phyloP scores from a whole-genome alignment of 2,797 vertebrate genomes.

The Echeneis naucrates region DNA sequence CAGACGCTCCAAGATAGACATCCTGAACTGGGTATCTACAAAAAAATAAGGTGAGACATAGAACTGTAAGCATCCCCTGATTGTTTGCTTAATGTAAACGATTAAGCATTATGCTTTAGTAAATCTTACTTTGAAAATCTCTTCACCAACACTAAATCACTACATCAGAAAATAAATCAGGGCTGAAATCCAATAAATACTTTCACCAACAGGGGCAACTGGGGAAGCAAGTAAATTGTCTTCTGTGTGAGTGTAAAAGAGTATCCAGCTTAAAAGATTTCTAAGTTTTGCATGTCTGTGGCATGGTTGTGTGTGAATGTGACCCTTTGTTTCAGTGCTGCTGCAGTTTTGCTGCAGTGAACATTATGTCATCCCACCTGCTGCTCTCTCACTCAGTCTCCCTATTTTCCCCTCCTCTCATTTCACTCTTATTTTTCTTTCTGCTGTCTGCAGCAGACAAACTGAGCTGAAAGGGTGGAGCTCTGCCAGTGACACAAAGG shows the following conservation, averaged over 20 bases:
- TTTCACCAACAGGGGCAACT: conserved; percentile 24
- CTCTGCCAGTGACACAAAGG: conserved; percentile 31
- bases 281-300: conserved; percentile 16
- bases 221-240: conserved; percentile 4
- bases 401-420: conserved; percentile 68
- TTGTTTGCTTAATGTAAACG: conserved; percentile 36
- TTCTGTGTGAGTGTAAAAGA: background rate
- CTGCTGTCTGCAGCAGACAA: conserved; percentile 60
- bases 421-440: conserved; percentile 61
- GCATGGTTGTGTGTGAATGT: conserved; percentile 50
- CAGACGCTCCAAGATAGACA: conserved; percentile 98
- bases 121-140: conserved; percentile 39
- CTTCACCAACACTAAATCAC: conserved; percentile 23
- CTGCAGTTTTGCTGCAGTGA: conserved; percentile 90
- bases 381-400: conserved; percentile 77
- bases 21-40: conserved; percentile 98
- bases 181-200: conserved; percentile 38
- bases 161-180: conserved; percentile 20
- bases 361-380: conserved; percentile 82
- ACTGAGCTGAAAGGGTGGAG: conserved; percentile 53
- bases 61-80: conserved; percentile 21
- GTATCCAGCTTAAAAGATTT: background rate
- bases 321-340: conserved; percentile 79
- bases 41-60: conserved; percentile 46
- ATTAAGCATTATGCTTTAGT: conserved; percentile 46